Conservation (phyloP, 2,888 invertebrate species). For the Aphidoletes aphidimyza region DNA sequence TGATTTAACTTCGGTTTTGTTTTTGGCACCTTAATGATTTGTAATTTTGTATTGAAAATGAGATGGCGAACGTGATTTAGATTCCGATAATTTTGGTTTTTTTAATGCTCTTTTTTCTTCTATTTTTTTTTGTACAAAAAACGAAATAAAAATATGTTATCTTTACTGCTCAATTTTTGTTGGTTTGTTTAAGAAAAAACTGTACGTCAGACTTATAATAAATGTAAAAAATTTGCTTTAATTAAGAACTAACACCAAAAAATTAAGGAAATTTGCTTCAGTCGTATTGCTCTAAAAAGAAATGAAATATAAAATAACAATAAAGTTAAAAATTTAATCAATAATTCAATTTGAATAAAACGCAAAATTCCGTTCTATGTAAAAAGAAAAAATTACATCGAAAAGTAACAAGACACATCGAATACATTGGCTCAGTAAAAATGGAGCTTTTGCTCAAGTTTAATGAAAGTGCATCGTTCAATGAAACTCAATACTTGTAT, state of each 20-base stretch:
- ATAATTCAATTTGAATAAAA: too few species aligned
- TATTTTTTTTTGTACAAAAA: constrained; percentile 25
- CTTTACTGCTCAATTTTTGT: not conserved
- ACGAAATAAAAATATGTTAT: constrained; percentile 32
- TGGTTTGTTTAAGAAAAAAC: constrained; percentile 2
- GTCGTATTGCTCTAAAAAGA: constrained; percentile 27
- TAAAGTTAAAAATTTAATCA: not conserved
- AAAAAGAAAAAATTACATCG: too few species aligned
- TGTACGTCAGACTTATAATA: constrained; percentile 21
- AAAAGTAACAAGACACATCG: too few species aligned
- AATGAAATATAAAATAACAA: not conserved
- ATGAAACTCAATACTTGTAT: too few species aligned
- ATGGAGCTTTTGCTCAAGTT: too few species aligned
- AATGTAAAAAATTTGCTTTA: not conserved
- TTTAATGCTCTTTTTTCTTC: not conserved
- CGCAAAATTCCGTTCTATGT: too few species aligned
- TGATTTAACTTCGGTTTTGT: not conserved
- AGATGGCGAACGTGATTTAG: not conserved
- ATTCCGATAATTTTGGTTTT: not conserved
- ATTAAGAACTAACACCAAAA: constrained; percentile 45
- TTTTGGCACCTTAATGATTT: constrained; percentile 49
- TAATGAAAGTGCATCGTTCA: too few species aligned
- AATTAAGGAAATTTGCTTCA: constrained; percentile 46
- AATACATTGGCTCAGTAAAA: too few species aligned
- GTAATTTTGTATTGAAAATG: not conserved